Conservation (phyloP, 2,888 invertebrate species). For the Drosophila lacicola region DNA sequence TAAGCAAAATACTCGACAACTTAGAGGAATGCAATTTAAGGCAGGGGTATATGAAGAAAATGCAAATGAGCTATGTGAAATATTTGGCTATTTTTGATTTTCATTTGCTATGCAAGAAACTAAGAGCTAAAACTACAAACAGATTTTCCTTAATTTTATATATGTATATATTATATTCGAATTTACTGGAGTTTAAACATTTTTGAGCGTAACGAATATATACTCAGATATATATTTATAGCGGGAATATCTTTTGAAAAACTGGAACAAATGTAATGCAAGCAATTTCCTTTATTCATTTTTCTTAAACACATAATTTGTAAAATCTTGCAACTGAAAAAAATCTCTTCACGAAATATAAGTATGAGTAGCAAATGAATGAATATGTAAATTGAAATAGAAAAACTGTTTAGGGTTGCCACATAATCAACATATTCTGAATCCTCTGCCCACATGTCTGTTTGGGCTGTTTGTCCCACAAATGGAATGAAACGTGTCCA, state of each 20-base stretch:
- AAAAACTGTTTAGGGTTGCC: neutral
- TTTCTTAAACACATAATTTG: neutral
- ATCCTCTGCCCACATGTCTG: neutral
- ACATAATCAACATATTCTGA: slow-evolving; percentile 8
- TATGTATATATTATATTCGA: too few species aligned
- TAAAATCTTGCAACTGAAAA: neutral
- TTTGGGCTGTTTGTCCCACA: slow-evolving; percentile 8
- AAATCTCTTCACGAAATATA: neutral
- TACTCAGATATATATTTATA: too few species aligned
- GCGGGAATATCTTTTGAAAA: too few species aligned
- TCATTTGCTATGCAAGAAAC: neutral
- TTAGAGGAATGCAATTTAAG: neutral
- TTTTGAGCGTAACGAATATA: too few species aligned
- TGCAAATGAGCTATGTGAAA: slow-evolving; percentile 5
- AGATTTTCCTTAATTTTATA: too few species aligned
- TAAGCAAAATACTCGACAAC: neutral
- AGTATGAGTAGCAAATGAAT: neutral
- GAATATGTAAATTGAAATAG: slow-evolving; percentile 39
- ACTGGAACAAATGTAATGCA: too few species aligned
- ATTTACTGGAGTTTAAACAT: too few species aligned
- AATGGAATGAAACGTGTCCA: slow-evolving; percentile 60
- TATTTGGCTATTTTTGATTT: neutral
- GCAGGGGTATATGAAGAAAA: neutral
- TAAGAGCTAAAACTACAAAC: neutral
- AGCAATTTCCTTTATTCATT: too few species aligned